Evolutionary conservation across 2,113 vertebrate genomes (phyloP).

Genomic region (Heteronetta atricapilla): DNA sequence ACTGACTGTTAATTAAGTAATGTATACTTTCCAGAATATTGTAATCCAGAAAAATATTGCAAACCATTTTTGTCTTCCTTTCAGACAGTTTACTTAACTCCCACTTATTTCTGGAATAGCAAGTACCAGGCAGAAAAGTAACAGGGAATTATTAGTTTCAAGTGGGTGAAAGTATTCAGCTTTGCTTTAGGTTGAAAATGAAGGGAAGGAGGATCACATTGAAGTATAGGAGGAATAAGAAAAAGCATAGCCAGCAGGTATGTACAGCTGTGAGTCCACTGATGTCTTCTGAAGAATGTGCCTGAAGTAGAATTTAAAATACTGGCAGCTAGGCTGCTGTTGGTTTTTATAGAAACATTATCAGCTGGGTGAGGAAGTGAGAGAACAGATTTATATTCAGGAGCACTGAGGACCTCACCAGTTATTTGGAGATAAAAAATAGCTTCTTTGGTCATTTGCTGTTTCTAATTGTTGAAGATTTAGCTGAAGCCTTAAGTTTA

Average conservation of each 20-base stretch:
- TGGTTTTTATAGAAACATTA: background rate
- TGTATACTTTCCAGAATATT: rapidly evolving
- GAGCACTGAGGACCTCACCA: background rate
- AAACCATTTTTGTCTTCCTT: background rate
- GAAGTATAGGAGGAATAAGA: background rate
- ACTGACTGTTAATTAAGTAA: background rate
- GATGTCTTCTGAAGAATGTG: background rate
- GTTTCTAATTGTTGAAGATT: background rate
- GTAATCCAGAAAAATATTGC: background rate
- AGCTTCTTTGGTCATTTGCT: background rate
- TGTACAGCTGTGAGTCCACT: background rate
- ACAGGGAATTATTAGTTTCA: background rate
- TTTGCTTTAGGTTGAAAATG: background rate
- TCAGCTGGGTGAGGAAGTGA: background rate
- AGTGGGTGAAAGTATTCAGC: background rate
- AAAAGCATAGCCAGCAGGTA: background rate
- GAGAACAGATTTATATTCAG: background rate
- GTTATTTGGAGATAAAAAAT: background rate
- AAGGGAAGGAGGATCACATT: background rate
- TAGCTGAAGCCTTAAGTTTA: background rate
- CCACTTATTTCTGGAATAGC: background rate
- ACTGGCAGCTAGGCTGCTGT: background rate
- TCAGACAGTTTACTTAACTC: background rate
- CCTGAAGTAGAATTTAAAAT: background rate
- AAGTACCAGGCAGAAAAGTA: background rate